A percentile compares a stretch with the other conserved stretches of the same genome.
phyloP scores from a whole-genome alignment of 2,113 vertebrate genomes.

The Conger conger region DNA sequence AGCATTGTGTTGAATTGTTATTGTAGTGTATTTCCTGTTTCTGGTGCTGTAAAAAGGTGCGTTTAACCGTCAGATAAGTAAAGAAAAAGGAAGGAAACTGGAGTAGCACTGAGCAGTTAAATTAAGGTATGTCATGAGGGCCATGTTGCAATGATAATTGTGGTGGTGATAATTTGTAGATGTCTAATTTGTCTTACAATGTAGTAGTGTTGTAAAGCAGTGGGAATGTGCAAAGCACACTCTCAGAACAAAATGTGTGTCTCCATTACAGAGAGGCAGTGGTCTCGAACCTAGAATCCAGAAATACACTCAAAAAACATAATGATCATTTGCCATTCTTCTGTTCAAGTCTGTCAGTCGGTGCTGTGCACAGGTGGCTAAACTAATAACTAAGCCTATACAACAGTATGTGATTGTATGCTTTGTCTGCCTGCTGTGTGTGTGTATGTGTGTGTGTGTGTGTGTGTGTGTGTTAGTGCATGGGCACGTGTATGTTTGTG shows the following conservation, averaged over 20 bases:
- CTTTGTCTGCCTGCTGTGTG: too few species aligned
- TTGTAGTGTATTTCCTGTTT: too few species aligned
- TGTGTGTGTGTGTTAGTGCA: slow-evolving; percentile 15
- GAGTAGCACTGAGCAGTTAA: not conserved
- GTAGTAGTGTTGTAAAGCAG: not conserved
- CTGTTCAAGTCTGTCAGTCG: not conserved
- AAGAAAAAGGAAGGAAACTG: too few species aligned
- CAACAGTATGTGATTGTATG: too few species aligned
- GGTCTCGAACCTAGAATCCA: too few species aligned
- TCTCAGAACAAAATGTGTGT: not conserved
- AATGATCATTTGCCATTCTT: too few species aligned
- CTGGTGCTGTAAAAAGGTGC: too few species aligned
- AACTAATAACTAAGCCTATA: too few species aligned
- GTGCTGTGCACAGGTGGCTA: not conserved
- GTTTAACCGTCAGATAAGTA: too few species aligned
- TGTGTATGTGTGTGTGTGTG: slow-evolving; percentile 13
- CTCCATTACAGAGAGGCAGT: not conserved
- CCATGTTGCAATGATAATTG: not conserved
- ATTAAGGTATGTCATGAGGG: not conserved
- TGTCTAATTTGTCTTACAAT: not conserved
- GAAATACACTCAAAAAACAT: too few species aligned
- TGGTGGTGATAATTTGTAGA: not conserved
- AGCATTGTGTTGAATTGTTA: too few species aligned
- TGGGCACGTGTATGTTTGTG: slow-evolving; percentile 11
- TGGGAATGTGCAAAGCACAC: not conserved